Base-by-base conservation (phyloP, 1,140 invertebrate species). In the Drosophila cardini region DNA sequence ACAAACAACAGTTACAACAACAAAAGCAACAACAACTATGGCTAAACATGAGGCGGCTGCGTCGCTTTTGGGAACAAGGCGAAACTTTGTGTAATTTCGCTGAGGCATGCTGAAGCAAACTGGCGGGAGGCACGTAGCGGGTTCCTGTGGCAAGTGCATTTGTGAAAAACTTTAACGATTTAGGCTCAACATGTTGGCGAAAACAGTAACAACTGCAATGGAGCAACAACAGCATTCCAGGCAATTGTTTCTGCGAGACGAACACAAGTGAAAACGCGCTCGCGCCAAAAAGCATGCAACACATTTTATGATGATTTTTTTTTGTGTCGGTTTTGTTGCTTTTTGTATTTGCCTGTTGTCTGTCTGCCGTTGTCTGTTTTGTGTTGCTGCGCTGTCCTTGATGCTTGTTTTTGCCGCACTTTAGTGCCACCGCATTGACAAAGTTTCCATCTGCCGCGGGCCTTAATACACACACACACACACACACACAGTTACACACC, bases 101-200 rank as follows among this genome's bases (percentile, higher is more conserved):
- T 76, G 68, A 16, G 36, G 52, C 32, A 32, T 61, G 42, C 43
- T 30, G 57, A 67, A 11, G 36, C 32, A 32, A 64, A 36, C 43
- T 36, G 62, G 72, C 13, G 30, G 67, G 32, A 26, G 18, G 43
- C 10, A 38, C 46, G 43, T 38, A 42, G 56, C 57, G 57, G 45
- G 74, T 77, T 80, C 63, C 68, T 77, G 77, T 78, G 78, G 82
- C 78, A 80, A 85, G 81, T 86, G 84, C 84, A 89, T 89, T 89
- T 87, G 80, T 78, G 80, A 84, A 87, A 87, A 89, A 84, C 84
- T 87, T 87, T 87, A 89, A 89, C 84, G 84, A 87, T 87, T 87
- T 89, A 87, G 84, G 84, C 84, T 87, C 84, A 89, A 87, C 84
- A 87, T 89, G 81, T 85, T 85, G 81, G 81, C 52, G 38, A 50